These are phyloP conservation scores for Mobula birostris DNA, from an alignment of 2,113 vertebrate species.

Conservation along the genomic window DNA sequence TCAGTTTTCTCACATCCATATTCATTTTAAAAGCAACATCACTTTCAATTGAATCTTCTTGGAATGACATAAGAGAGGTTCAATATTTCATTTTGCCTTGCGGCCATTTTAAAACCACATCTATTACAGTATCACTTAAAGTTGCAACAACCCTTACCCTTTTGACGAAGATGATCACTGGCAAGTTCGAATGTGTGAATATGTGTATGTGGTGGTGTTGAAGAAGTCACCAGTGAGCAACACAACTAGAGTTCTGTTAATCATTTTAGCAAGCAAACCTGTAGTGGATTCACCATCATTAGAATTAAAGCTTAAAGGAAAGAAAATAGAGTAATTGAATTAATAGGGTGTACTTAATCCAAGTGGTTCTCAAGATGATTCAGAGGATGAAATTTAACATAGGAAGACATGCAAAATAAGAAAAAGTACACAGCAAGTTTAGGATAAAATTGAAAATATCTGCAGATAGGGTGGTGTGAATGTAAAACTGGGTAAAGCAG, in stretches of 20 bases:
- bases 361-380: background rate
- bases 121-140: background rate
- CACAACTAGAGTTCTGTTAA: conserved; percentile 66
- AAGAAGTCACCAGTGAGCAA: conserved; percentile 83
- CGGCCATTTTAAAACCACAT: background rate
- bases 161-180: conserved; percentile 78
- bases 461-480: background rate
- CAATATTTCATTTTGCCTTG: background rate
- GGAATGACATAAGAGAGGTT: background rate
- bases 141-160: conserved; percentile 59
- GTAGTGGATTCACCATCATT: background rate
- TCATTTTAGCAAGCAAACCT: conserved; percentile 51
- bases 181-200: conserved; percentile 86
- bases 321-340: background rate
- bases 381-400: background rate
- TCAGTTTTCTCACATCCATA: background rate
- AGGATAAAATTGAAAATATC: background rate
- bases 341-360: background rate
- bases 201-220: conserved; percentile 88
- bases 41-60: background rate
- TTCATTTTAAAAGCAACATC: background rate
- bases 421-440: background rate
- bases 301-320: conserved; percentile 9
- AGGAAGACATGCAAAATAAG: background rate
- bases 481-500: background rate